Conservation (phyloP, 2,113 vertebrate genomes). For the Centrocercus urophasianus region DNA sequence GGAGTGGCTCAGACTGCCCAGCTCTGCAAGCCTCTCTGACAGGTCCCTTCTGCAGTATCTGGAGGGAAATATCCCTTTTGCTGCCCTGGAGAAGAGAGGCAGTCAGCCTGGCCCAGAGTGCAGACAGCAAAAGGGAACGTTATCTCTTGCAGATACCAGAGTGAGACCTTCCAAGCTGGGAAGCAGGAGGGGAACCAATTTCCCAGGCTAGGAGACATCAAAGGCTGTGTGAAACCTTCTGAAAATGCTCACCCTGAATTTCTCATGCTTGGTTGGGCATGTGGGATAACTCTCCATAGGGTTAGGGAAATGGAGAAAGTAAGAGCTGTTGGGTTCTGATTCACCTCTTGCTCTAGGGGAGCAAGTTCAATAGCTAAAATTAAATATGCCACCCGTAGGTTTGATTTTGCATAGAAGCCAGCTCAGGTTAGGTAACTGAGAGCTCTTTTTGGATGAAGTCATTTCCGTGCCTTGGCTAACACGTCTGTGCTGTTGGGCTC, state of each 20-base stretch:
- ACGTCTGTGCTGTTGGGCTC: neutral
- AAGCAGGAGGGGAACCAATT: conserved; percentile 52
- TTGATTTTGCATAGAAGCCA: neutral
- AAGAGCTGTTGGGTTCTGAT: neutral
- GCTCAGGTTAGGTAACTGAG: conserved; percentile 9
- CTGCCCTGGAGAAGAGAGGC: neutral
- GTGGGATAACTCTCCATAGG: conserved; percentile 51
- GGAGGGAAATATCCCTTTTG: neutral
- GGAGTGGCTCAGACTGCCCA: neutral
- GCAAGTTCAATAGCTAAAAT: conserved; percentile 40
- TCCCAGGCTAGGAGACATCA: conserved; percentile 71
- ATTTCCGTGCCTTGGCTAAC: neutral
- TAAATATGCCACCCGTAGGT: conserved; percentile 14
- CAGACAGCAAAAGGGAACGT: conserved; percentile 8
- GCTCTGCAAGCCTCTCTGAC: neutral
- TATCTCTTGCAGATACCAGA: conserved; percentile 65
- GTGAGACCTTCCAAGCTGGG: conserved; percentile 61
- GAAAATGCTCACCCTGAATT: conserved; percentile 60
- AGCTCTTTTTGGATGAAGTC: neutral
- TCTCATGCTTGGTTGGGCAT: conserved; percentile 66
- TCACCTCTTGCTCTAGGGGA: neutral
- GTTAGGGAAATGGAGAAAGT: conserved; percentile 14
- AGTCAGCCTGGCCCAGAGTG: neutral
- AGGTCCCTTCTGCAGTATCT: neutral
- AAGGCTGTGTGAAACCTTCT: conserved; percentile 70